These are phyloP conservation scores for Apistogramma diplotaenia DNA, from an alignment of 2,113 vertebrate genomes.

Conservation along the genomic window DNA sequence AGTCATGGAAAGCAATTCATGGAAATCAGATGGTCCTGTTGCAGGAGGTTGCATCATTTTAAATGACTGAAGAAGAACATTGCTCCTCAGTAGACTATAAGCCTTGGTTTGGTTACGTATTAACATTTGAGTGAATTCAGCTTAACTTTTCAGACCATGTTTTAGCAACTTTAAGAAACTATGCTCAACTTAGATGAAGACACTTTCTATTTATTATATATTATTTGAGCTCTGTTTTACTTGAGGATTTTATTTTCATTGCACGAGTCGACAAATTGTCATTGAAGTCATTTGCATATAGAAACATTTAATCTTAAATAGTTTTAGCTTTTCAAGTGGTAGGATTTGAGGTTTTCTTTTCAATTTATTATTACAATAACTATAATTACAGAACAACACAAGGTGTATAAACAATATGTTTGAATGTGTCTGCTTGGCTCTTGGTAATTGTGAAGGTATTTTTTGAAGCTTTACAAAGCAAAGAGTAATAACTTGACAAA, in stretches of 20 bases:
- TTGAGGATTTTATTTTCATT: too few relatives aligned
- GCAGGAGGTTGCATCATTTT: slow-evolving; percentile 44
- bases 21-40: slow-evolving; percentile 26
- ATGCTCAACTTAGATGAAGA: neutral
- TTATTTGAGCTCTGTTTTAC: neutral
- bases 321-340: neutral
- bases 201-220: neutral
- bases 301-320: neutral
- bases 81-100: neutral
- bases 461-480: neutral
- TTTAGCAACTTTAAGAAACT: neutral
- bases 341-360: neutral
- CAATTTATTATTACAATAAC: neutral
- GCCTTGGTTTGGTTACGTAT: neutral
- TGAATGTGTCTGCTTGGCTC: neutral
- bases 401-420: neutral
- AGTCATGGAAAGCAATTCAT: slow-evolving; percentile 11
- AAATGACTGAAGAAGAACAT: slow-evolving; percentile 17
- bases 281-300: neutral
- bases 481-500: neutral
- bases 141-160: neutral
- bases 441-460: neutral
- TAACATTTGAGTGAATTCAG: neutral
- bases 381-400: neutral
- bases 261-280: too few relatives aligned